phyloP scores from a whole-genome alignment of 2,797 vertebrate species.

The Xiphophorus birchmanni region DNA sequence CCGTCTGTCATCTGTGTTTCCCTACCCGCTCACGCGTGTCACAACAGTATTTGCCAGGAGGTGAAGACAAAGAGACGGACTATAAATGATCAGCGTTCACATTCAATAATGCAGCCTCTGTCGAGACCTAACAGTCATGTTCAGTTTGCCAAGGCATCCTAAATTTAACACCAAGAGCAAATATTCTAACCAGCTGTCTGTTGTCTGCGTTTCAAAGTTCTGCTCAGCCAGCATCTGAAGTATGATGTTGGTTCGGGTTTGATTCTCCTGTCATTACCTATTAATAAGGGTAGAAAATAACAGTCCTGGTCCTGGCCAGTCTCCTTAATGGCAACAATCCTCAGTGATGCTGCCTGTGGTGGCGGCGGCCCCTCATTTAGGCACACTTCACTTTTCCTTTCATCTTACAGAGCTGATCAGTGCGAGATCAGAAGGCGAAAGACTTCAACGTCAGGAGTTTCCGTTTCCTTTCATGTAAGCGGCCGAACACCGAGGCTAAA shows the following conservation, averaged over 20 bases:
- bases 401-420: conserved; percentile 67
- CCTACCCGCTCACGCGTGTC: conserved; percentile 15
- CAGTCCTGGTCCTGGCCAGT: conserved; percentile 63
- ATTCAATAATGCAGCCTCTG: conserved; percentile 70
- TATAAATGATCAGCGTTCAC: conserved; percentile 70
- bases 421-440: conserved; percentile 52
- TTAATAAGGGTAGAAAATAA: conserved; percentile 80
- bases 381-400: conserved; percentile 52
- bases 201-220: conserved; percentile 29
- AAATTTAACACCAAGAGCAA: conserved; percentile 48
- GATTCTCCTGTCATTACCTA: conserved; percentile 75
- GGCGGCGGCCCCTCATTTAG: conserved; percentile 35
- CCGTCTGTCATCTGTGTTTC: conserved; percentile 19
- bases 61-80: conserved; percentile 46
- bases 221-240: conserved; percentile 19
- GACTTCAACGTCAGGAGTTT: conserved; percentile 51
- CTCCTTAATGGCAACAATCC: conserved; percentile 67
- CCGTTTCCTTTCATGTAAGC: conserved; percentile 48
- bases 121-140: conserved; percentile 76
- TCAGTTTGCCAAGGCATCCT: conserved; percentile 68
- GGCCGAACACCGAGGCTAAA: conserved; percentile 36
- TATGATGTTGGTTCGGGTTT: conserved; percentile 50
- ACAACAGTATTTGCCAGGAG: conserved; percentile 66
- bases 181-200: conserved; percentile 44
- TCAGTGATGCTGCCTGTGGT: conserved; percentile 32